Base-by-base conservation (phyloP, 1,140 invertebrate genomes). In the Nebria ingens region DNA sequence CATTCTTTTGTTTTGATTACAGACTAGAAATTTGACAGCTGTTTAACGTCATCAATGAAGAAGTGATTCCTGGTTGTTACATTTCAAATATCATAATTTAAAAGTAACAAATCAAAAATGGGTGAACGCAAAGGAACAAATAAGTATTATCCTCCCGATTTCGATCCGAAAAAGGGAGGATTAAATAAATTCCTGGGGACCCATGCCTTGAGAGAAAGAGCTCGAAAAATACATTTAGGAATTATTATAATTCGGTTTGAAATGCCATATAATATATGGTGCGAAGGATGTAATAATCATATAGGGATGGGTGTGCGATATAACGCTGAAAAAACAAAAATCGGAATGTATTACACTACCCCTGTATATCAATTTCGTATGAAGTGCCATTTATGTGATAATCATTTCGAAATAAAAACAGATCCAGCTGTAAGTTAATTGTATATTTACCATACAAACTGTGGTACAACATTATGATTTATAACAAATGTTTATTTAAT, bases 191-290 rank as follows among this genome's bases (percentile, higher is more conserved):
- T 90, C 72, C 78, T 87, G 67, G 96, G 96, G 19, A 94, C 91
- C 15, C 97, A 99, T 83, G 93, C 97, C 0, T 73, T 99, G 20
- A 81, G 97, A 40, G 96, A 99, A 73, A 77, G 97, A 61, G 97
- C 95, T 1, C 75, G 87, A 19, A 99, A 99, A 75, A 76, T 98
- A 0, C 86, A 95, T 64, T 79, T 94, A 73, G 97, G 97, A 13
- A 99, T 99, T 59, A 82, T 99, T 29, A 95, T 98, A 50, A 98
- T 99, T 60, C 82, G 96, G 55, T 99, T 99, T 83, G 97, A 99
- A 76, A 97, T 99, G 94, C 97, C 97, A 1, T 99, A 96, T 65
- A 99, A 99, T 73, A 98, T 99, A 61, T 99, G 95, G 95, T 98
- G 95, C 65, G 87, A 94, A 52, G 95, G 95, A 21, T 99, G 97